These are phyloP conservation scores for Sebastiscus tertius DNA, from an alignment of 2,797 vertebrate species.

Conservation along the genomic window DNA sequence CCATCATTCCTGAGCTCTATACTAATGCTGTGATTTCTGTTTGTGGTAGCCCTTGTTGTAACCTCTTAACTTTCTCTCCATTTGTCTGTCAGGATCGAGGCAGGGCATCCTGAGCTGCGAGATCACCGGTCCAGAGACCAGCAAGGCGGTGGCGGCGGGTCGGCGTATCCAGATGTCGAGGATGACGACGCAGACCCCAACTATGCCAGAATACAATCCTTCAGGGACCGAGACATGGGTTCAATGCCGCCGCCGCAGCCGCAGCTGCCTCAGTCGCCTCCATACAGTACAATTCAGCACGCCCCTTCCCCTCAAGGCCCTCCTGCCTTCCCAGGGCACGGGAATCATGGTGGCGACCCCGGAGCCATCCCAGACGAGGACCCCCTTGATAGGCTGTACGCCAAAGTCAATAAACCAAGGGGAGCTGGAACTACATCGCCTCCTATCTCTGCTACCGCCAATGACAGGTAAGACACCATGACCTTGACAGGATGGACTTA, in stretches of 20 bases:
- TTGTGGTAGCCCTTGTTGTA: neutral
- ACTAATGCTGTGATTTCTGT: neutral
- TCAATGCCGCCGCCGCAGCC: conserved; percentile 57
- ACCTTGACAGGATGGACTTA: neutral
- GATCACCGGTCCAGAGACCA: conserved; percentile 82
- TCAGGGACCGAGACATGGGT: conserved; percentile 80
- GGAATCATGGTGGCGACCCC: conserved; percentile 78
- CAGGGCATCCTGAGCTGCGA: conserved; percentile 90
- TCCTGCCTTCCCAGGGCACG: conserved; percentile 72
- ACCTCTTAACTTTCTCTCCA: neutral
- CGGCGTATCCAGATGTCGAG: conserved; percentile 85
- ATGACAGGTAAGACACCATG: conserved; percentile 85
- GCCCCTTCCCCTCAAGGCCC: conserved; percentile 82
- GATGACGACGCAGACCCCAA: conserved; percentile 95
- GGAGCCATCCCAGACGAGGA: conserved; percentile 81
- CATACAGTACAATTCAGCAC: conserved; percentile 77
- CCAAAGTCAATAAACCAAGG: conserved; percentile 94
- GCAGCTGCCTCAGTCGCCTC: conserved; percentile 78
- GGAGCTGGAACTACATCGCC: conserved; percentile 78
- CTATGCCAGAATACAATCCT: conserved; percentile 94
- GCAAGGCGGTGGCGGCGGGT: conserved; percentile 40
- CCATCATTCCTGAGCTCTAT: neutral
- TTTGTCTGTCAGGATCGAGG: conserved; percentile 86
- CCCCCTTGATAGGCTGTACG: conserved; percentile 90
- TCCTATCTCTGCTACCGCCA: conserved; percentile 73